Base-by-base conservation (phyloP, 2,113 vertebrate species). In the Ornithorhynchus anatinus region DNA sequence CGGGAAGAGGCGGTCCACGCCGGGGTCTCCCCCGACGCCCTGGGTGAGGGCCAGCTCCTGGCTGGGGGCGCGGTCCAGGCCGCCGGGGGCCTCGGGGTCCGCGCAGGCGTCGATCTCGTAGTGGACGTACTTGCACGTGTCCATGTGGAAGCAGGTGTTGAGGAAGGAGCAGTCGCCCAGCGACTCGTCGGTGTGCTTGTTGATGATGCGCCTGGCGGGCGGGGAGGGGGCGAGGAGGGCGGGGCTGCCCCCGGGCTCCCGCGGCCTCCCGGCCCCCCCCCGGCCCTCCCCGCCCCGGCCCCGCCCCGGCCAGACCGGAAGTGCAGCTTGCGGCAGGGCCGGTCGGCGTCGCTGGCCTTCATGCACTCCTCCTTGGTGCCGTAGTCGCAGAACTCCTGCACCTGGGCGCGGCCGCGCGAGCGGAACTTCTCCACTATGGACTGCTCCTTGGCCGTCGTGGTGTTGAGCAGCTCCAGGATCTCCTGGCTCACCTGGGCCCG, bases 131-230 rank as follows among this genome's bases (percentile, higher is more conserved):
- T 98, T 98, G 84, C 96, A 98, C 67, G 95, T 97, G 86, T 98
- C 96, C 96, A 98, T 97, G 84, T 97, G 96, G 90, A 98, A 98
- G 63, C 96, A 98, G 1, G 96, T 98, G 88, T 98, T 98, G 63
- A 98, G 94, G 87, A 98, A 98, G 72, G 96, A 97, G 84, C 96
- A 98, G 85, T 97, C 96, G 13, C 96, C 96, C 11, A 98, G 91
- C 67, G 95, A 96, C 70, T 98, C 96, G 39, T 97, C 96, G 0
- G 96, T 98, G 88, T 97, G 96, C 74, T 96, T 96, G 89, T 97
- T 96, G 86, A 97, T 97, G 86, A 98, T 97, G 66, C 96, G 95
- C 42, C 96, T 97, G 79, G 3, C 43, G 4, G 35, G n/a, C n/a
- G 32, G 29, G 40, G 37, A 15, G 56, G 65, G 32, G 22, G 22